Base-by-base conservation (phyloP, 1,140 invertebrate genomes). In the Stegodyphus mimosarum region DNA sequence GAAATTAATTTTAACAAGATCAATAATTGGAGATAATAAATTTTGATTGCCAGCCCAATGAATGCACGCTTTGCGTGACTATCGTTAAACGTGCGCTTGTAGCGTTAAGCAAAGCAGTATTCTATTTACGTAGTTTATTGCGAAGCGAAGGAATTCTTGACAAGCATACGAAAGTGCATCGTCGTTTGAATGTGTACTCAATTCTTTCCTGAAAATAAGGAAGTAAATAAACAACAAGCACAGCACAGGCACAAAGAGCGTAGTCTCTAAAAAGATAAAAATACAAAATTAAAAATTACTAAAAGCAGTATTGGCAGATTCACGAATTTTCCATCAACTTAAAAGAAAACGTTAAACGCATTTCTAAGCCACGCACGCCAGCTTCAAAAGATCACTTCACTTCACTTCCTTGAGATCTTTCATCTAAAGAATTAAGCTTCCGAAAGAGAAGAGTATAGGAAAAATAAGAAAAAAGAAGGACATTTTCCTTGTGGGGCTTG, bases 351-450 rank as follows among this genome's bases (percentile, higher is more conserved):
- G 52, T 80, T 55, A 55, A 80, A 49, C 52, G 7, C 52, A 80
- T 55, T 80, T 71, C 70, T 52, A 71, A 71, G 50, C 67, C 51
- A 10, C 67, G 67, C 67, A 71, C 51, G 77, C 18, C 17, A 60
- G 48, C 33, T 15, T 76, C 33, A 13, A 80, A 80, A 80, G 33
- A 80, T 80, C 52, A 48, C 53, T 50, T 53, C 51, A 55, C 50
- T 18, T 71, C 66, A 60, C 60, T 76, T 48, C 72, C 9, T 15
- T 33, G 13, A 50, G n/a, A n/a, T 80, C 11, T 69, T 71, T 55
- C 33, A 33, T 48, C 51, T 80, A 52, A 17, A 66, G 48, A 76
- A 66, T 60, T 60, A 55, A 52, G 18, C 51, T 60, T 60, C 49
- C 49, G 17, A 18, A 51, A 15, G 33, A 78, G 17, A 10, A 48